Percentiles rank a stretch among this genome's conserved stretches.
Evolutionary conservation across 2,888 invertebrate genomes (phyloP).

Genomic region (Cotesia congregata): DNA sequence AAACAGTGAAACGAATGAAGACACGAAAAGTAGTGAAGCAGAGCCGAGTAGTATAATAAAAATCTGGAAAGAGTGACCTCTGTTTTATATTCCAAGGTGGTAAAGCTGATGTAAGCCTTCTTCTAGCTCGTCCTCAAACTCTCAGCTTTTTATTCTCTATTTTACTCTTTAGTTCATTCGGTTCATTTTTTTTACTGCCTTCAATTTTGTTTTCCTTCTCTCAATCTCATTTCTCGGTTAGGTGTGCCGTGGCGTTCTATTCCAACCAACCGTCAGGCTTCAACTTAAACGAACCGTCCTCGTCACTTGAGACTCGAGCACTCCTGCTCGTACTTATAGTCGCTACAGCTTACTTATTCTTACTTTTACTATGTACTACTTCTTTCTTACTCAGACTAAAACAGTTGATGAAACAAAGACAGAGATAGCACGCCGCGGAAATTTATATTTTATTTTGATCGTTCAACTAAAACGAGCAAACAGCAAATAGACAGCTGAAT

Average conservation of each 20-base stretch:
- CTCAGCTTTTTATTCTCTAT: conserved; percentile 27
- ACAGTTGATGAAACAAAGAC: conserved; percentile 16
- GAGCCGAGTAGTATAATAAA: conserved; percentile 26
- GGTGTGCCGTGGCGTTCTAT: conserved; percentile 6
- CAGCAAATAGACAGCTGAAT: conserved; percentile 20
- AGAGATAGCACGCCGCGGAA: background rate
- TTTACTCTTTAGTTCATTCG: conserved; percentile 21
- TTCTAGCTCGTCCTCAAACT: conserved; percentile 37
- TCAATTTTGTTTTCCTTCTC: conserved; percentile 34
- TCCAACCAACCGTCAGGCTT: background rate
- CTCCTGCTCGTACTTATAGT: conserved; percentile 17
- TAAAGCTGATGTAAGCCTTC: conserved; percentile 60
- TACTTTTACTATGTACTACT: no score
- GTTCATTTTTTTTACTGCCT: conserved; percentile 14
- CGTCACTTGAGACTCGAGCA: conserved; percentile 16
- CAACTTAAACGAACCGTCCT: background rate
- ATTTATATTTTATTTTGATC: conserved; percentile 22
- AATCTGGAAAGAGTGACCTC: conserved; percentile 54
- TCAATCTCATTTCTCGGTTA: conserved; percentile 30
- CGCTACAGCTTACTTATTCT: no score
- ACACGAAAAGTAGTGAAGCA: background rate
- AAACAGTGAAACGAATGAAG: conserved; percentile 8
- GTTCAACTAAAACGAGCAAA: conserved; percentile 7
- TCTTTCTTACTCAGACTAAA: no score
- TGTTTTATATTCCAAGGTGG: conserved; percentile 60